phyloP scores from a whole-genome alignment of 2,113 vertebrate genomes.

The Sebastes schlegelii region DNA sequence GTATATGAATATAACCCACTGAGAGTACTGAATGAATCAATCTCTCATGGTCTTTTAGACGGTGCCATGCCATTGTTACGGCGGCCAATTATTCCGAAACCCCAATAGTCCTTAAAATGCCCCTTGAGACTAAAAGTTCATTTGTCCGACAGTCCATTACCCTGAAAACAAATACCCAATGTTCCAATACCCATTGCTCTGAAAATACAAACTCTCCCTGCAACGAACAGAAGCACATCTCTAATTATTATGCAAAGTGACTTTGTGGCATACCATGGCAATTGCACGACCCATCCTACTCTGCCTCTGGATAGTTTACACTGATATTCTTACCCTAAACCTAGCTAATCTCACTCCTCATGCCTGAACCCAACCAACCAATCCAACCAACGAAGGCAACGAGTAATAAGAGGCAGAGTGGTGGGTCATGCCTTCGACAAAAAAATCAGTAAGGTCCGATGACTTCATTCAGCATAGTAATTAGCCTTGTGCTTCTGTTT shows the following conservation, averaged over 20 bases:
- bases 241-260: too few relatives aligned
- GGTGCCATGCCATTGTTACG: neutral
- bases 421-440: too few relatives aligned
- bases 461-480: neutral
- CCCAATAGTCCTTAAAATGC: neutral
- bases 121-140: too few relatives aligned
- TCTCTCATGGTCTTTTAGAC: neutral
- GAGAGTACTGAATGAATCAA: neutral
- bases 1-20: too few relatives aligned
- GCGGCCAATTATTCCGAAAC: neutral
- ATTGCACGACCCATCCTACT: neutral
- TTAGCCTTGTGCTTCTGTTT: neutral
- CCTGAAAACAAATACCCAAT: neutral
- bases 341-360: neutral
- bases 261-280: too few relatives aligned
- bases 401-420: neutral
- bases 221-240: neutral
- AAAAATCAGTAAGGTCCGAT: neutral
- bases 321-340: neutral
- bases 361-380: too few relatives aligned
- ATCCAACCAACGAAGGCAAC: neutral
- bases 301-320: neutral
- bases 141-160: too few relatives aligned
- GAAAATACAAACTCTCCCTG: too few relatives aligned
- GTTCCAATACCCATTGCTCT: neutral